phyloP scores from a whole-genome alignment of 2,888 invertebrate species.

The Drosophila tanythrix region DNA sequence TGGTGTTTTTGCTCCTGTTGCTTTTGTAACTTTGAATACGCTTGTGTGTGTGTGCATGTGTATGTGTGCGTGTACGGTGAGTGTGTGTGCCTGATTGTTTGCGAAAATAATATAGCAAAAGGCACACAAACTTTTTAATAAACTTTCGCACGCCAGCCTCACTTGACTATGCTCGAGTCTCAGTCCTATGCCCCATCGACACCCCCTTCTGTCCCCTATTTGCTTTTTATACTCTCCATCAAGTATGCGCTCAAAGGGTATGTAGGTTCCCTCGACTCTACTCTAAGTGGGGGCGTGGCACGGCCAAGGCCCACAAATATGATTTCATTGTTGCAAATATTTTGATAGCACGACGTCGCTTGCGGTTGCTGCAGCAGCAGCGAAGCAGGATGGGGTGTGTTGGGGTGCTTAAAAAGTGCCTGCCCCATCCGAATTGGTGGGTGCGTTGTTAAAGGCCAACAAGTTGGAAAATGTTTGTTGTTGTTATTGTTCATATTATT shows the following conservation, averaged over 20 bases:
- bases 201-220: not conserved
- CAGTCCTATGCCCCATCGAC: not conserved
- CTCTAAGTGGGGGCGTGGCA: conserved; percentile 64
- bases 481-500: conserved; percentile 31
- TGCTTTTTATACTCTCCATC: conserved; percentile 8
- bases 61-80: conserved; percentile 16
- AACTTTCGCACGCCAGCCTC: conserved; percentile 81
- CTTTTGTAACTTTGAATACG: conserved; percentile 38
- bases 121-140: conserved; percentile 77
- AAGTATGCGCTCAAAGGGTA: conserved; percentile 36
- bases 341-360: conserved; percentile 68
- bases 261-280: conserved; percentile 25
- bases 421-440: conserved; percentile 27
- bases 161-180: conserved; percentile 57
- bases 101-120: conserved; percentile 58
- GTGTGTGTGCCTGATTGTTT: conserved; percentile 53
- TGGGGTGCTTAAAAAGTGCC: conserved; percentile 26
- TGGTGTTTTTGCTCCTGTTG: conserved; percentile 34
- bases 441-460: conserved; percentile 70
- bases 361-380: conserved; percentile 35
- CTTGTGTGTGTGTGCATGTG: conserved; percentile 23
- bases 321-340: conserved; percentile 80
- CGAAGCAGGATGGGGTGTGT: not conserved
- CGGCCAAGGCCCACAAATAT: conserved; percentile 56
- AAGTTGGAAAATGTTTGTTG: conserved; percentile 57